Conservation (phyloP, 2,113 vertebrate species). For the Larimichthys polyactis region DNA sequence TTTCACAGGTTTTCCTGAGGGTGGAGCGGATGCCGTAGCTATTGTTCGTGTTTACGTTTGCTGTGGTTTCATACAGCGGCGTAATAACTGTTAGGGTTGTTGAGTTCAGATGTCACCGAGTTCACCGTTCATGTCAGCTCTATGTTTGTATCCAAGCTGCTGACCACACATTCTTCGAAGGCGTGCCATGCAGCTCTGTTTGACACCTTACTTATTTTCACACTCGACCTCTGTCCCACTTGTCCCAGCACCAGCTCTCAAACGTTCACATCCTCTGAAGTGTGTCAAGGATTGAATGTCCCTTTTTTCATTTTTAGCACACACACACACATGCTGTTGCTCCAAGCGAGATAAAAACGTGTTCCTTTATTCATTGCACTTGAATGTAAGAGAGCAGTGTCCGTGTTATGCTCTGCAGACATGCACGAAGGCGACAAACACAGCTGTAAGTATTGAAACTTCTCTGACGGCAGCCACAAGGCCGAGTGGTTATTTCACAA, state of each 20-base stretch:
- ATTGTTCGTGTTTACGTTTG: neutral
- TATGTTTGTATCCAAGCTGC: conserved; percentile 37
- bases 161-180: conserved; percentile 31
- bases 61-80: neutral
- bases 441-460: neutral
- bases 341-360: neutral
- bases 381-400: neutral
- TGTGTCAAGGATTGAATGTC: conserved; percentile 57
- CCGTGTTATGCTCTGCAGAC: neutral
- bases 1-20: neutral
- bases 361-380: neutral
- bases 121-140: conserved; percentile 24
- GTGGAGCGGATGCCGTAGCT: neutral
- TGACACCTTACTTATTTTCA: conserved; percentile 31
- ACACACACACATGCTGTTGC: neutral
- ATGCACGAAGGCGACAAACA: neutral
- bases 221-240: conserved; percentile 53
- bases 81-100: neutral
- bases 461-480: conserved; percentile 37
- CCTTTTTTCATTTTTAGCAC: conserved; percentile 20
- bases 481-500: neutral
- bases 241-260: conserved; percentile 24
- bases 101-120: conserved; percentile 10
- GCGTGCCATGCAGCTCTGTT: conserved; percentile 47
- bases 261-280: conserved; percentile 17